Conservation (phyloP, 2,888 invertebrate species). For the Standfussiana lucernea region DNA sequence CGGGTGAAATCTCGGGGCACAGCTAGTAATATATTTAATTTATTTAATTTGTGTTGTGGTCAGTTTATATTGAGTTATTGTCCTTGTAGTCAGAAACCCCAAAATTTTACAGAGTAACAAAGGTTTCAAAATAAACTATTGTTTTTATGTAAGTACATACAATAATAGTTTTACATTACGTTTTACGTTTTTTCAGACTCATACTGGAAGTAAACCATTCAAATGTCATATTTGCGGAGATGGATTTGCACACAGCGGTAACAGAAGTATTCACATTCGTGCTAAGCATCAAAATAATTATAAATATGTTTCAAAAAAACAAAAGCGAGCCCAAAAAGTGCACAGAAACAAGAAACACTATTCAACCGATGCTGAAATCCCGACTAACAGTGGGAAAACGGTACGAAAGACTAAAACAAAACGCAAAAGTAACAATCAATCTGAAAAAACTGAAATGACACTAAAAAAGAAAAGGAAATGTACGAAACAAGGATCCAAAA, state of each 20-base stretch:
- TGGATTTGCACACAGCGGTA: constrained; percentile 50
- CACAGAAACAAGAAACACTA: constrained; percentile 9
- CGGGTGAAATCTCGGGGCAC: not conserved
- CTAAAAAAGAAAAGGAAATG: not conserved
- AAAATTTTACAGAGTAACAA: not conserved
- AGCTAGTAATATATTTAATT: not conserved
- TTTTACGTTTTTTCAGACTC: constrained; percentile 41
- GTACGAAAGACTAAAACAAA: not conserved
- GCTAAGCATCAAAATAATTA: constrained; percentile 50
- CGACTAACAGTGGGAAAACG: not conserved
- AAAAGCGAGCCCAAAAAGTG: not conserved
- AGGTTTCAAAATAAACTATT: not conserved
- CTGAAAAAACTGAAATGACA: not conserved
- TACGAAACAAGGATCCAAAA: not conserved
- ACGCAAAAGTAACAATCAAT: not conserved
- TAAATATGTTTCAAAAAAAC: constrained; percentile 27
- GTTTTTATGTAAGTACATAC: not conserved
- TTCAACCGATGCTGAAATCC: constrained; percentile 14
- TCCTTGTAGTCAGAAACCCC: not conserved
- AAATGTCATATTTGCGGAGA: constrained; percentile 56
- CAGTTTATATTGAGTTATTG: not conserved
- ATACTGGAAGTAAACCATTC: constrained; percentile 49
- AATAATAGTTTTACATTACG: not conserved
- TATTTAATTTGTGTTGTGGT: not conserved
- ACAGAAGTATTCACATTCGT: constrained; percentile 48